These are phyloP conservation scores for Sarcophaga carnaria DNA, from an alignment of 2,888 invertebrate genomes.

Conservation along the genomic window DNA sequence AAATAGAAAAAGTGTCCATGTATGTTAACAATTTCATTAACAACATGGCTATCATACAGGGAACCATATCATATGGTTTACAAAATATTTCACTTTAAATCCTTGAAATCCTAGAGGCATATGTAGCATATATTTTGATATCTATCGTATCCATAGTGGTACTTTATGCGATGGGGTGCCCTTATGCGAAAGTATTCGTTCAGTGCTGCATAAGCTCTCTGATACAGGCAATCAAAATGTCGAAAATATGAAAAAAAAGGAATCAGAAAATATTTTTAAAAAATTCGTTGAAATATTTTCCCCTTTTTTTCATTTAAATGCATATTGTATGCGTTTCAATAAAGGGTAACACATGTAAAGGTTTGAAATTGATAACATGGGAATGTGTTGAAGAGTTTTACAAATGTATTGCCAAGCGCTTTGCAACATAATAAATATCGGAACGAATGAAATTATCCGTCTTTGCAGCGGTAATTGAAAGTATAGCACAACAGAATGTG, in stretches of 20 bases:
- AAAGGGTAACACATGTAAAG: background rate
- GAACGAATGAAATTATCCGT: too few relatives aligned
- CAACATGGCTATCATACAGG: constrained; percentile 38
- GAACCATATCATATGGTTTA: background rate
- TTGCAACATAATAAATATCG: too few relatives aligned
- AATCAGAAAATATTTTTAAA: constrained; percentile 12
- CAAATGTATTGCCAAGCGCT: too few relatives aligned
- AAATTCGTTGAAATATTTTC: constrained; percentile 7
- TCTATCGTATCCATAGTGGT: too few relatives aligned
- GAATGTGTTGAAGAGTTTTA: too few relatives aligned
- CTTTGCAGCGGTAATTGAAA: too few relatives aligned
- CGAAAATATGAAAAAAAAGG: constrained; percentile 12
- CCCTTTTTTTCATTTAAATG: background rate
- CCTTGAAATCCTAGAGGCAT: too few relatives aligned
- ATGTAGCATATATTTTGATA: too few relatives aligned
- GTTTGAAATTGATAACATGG: background rate
- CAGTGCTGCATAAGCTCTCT: constrained; percentile 4
- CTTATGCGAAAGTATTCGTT: too few relatives aligned
- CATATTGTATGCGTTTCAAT: constrained; percentile 23
- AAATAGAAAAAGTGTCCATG: constrained; percentile 17
- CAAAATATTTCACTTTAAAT: background rate
- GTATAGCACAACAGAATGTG: too few relatives aligned
- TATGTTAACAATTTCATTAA: constrained; percentile 57
- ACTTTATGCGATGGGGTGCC: too few relatives aligned
- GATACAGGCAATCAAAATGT: background rate